Percentiles rank a stretch among this genome's conserved stretches.
phyloP scores from a whole-genome alignment of 2,113 vertebrate species.

The Silurus asotus region DNA sequence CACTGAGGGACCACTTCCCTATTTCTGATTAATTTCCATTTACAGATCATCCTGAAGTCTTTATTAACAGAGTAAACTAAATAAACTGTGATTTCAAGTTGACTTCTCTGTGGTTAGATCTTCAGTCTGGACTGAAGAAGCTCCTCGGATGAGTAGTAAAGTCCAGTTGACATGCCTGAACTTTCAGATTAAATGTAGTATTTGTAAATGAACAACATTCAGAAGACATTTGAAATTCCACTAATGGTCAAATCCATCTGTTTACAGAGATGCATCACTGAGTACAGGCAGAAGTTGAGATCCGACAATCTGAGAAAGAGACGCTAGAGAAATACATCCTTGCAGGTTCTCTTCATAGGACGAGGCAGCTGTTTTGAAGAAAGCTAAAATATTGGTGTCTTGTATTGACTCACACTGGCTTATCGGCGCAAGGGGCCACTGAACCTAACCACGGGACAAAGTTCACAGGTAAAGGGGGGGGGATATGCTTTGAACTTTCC shows the following conservation, averaged over 20 bases:
- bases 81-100: too few species aligned
- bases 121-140: too few species aligned
- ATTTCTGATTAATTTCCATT: too few species aligned
- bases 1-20: too few species aligned
- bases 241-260: not conserved
- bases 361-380: constrained; percentile 26
- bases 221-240: not conserved
- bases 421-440: constrained; percentile 47
- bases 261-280: not conserved
- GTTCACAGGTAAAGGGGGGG: constrained; percentile 37
- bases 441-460: constrained; percentile 47
- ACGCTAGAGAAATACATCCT: not conserved
- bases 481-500: constrained; percentile 37
- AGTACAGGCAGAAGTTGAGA: not conserved
- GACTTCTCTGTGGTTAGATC: too few species aligned
- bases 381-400: constrained; percentile 33
- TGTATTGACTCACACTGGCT: constrained; percentile 45
- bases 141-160: too few species aligned
- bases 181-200: not conserved
- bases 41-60: too few species aligned
- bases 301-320: not conserved
- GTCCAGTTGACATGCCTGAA: not conserved
- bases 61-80: too few species aligned
- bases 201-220: not conserved
- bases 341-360: not conserved